Evolutionary conservation across 2,888 invertebrate genomes (phyloP), one percentile per base, ranked within the genome.

Genomic region (Bembecia ichneumoniformis): DNA sequence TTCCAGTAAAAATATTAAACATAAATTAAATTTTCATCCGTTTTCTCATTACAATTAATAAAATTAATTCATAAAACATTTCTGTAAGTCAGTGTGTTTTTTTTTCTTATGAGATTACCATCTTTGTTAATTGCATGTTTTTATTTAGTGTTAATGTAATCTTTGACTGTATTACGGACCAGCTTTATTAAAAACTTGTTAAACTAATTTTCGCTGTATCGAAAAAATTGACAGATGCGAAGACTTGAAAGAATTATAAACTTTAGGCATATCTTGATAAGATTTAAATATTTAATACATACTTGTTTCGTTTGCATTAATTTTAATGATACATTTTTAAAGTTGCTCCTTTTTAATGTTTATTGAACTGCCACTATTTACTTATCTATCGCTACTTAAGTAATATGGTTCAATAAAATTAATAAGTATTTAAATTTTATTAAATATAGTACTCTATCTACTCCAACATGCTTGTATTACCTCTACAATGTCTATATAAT

Each of bases 101-200:
- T 47, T 43, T 45, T 45, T 45, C 17, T 15, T 45, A 45, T 48
- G 43, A 53, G 57, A 54, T 54, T 63, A 55, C 56, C 57, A 59
- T 10, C 10, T 47, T 35, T 14, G 11, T 28, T 28, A 28, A 20
- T 48, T 67, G 71, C 70, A 73, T 74, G 66, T 76, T 73, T 82
- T 74, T 77, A 79, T 65, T 68, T 72, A 65, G 70, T 74, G 68
- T 77, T 73, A 71, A 66, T 58, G 36, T 49, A 52, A 43, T 49
- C 47, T 48, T 44, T 64, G 67, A 74, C 68, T 73, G 69, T 71
- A 70, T 70, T 72, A 71, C 63, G 82, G 81, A 83, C 80, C 82
- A 83, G 80, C 74, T 77, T 78, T 75, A 70, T 74, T 67, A 74
- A 59, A 67, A 60, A 40, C 40, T 3, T 40, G 5, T 40, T 13